Conservation (phyloP, 2,113 vertebrate genomes). For the Dendrocopos noguchii region DNA sequence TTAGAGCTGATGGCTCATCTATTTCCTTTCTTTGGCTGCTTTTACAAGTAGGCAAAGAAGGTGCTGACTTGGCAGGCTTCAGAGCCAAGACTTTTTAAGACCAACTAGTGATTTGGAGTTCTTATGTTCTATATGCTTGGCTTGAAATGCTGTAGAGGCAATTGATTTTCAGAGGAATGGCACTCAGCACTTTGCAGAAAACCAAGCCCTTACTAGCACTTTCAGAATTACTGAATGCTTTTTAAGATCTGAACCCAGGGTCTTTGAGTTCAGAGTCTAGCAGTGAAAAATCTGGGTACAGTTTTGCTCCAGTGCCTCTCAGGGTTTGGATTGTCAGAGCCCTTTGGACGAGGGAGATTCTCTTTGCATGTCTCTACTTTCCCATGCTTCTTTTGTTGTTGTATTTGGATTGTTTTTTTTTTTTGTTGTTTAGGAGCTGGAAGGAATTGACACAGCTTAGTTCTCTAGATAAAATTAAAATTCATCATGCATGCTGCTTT, state of each 20-base stretch:
- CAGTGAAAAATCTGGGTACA: background rate
- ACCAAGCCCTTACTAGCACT: conserved; percentile 3
- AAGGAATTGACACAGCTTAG: background rate
- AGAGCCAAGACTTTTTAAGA: conserved; percentile 69
- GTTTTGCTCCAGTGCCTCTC: background rate
- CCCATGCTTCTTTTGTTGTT: background rate
- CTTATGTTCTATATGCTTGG: conserved; percentile 55
- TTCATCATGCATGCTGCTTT: background rate
- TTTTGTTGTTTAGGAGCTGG: background rate
- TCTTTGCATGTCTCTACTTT: background rate
- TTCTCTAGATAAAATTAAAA: background rate
- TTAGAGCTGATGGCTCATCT: conserved; percentile 63
- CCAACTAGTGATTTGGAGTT: conserved; percentile 62
- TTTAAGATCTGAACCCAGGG: background rate
- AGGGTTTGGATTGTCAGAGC: rapidly evolving
- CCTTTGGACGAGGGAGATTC: background rate
- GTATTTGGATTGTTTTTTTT: background rate
- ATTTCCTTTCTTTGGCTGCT: conserved; percentile 61
- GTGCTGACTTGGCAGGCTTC: conserved; percentile 62
- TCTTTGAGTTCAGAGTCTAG: background rate
- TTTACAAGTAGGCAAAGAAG: conserved; percentile 61
- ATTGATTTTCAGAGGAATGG: conserved; percentile 61
- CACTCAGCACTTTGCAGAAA: conserved; percentile 58
- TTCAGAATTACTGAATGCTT: background rate
- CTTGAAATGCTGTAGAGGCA: conserved; percentile 32